Evolutionary conservation across 53 echinoderm and acorn worm species (phyloP).

Genomic region (Astropecten irregularis): DNA sequence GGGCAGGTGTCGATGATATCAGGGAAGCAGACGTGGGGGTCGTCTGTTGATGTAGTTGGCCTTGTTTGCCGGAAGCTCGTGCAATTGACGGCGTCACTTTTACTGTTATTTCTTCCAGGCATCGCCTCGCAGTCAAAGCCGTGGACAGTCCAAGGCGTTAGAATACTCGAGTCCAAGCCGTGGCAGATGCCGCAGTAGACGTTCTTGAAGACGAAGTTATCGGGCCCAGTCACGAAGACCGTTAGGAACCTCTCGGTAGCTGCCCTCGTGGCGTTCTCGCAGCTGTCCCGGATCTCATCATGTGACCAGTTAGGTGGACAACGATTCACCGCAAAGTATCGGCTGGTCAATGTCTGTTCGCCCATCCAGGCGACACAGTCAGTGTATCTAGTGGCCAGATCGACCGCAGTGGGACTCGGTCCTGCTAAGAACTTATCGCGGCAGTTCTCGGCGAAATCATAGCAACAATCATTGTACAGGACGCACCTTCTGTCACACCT

Average conservation of each 20-base stretch:
- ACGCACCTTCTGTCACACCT: too few relatives aligned
- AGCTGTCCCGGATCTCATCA: background rate
- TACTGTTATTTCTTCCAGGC: background rate
- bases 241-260: background rate
- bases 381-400: too few relatives aligned
- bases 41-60: too few relatives aligned
- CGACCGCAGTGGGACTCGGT: too few relatives aligned
- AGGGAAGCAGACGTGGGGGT: too few relatives aligned
- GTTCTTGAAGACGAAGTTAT: slow-evolving; percentile 11
- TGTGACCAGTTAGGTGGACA: background rate
- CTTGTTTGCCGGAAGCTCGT: too few relatives aligned
- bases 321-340: background rate
- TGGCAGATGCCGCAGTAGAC: background rate
- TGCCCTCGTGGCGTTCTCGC: background rate
- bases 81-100: background rate
- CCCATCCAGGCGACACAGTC: background rate
- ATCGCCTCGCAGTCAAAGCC: background rate
- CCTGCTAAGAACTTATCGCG: too few relatives aligned
- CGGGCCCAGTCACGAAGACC: background rate
- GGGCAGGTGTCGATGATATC: too few relatives aligned
- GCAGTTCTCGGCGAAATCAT: too few relatives aligned
- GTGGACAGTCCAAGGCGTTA: slow-evolving; percentile 53
- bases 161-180: background rate
- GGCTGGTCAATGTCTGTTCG: background rate
- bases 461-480: too few relatives aligned